Evolutionary conservation across 2,888 invertebrate species (phyloP).

Genomic region (Penaeus monodon): DNA sequence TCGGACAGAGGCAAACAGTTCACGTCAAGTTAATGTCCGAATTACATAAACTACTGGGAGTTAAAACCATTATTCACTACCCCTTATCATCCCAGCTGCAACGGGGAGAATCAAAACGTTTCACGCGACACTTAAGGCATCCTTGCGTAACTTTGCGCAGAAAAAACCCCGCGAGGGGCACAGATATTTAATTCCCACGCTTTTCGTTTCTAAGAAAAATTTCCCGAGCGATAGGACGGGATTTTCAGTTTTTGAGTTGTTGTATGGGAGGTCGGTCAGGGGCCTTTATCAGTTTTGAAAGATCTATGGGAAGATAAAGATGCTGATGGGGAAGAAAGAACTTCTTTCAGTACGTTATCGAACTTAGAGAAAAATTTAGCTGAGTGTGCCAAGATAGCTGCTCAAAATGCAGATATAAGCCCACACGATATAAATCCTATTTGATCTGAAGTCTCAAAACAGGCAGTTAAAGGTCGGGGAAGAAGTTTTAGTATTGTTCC

Average conservation of each 20-base stretch:
- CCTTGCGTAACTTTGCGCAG: not conserved
- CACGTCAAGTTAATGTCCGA: not conserved
- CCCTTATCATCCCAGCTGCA: not conserved
- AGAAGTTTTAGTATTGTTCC: not conserved
- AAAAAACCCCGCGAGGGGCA: slow-evolving; percentile 34
- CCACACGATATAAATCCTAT: not conserved
- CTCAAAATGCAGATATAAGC: not conserved
- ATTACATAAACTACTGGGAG: not conserved
- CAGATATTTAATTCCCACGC: slow-evolving; percentile 24
- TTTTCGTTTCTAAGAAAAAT: slow-evolving; percentile 29
- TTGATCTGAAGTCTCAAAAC: not conserved
- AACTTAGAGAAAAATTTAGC: slow-evolving; percentile 12
- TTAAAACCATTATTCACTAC: not conserved
- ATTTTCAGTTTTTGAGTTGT: slow-evolving; percentile 5
- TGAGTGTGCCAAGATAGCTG: slow-evolving; percentile 10
- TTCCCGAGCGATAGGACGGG: slow-evolving; percentile 23
- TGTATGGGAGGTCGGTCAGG: not conserved
- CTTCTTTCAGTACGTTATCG: slow-evolving; percentile 3
- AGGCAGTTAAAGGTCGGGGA: not conserved
- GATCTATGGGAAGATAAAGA: slow-evolving; percentile 11
- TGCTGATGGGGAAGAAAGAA: not conserved
- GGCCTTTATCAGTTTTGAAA: not conserved
- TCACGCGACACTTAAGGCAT: slow-evolving; percentile 3
- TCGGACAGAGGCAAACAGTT: slow-evolving; percentile 24
- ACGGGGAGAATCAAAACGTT: not conserved